phyloP scores from a whole-genome alignment of 2,113 vertebrate genomes.

The Vulpes ferrilata region DNA sequence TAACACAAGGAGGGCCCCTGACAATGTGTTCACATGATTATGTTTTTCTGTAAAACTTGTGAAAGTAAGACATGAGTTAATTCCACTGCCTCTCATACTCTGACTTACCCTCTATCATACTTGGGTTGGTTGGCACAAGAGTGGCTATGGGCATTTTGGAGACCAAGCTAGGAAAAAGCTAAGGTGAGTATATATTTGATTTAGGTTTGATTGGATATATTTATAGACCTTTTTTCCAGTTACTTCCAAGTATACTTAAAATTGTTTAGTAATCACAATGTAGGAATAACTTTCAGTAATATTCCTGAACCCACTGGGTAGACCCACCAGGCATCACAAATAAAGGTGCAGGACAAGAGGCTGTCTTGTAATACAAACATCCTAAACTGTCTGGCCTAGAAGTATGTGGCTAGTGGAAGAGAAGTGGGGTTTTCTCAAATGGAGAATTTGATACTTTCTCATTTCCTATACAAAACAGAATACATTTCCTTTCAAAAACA shows the following conservation, averaged over 20 bases:
- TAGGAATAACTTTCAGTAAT: not conserved
- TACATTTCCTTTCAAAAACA: not conserved
- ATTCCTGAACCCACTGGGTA: not conserved
- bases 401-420: not conserved
- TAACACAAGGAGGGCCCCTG: not conserved
- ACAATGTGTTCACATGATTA: not conserved
- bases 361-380: rapidly evolving
- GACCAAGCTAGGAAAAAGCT: not conserved
- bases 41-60: not conserved
- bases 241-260: not conserved
- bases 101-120: not conserved
- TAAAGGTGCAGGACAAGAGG: not conserved
- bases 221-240: not conserved
- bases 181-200: not conserved
- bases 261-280: not conserved
- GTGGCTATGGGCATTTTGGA: not conserved
- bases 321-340: rapidly evolving
- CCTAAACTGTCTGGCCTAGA: not conserved
- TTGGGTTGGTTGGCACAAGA: not conserved
- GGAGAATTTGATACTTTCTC: not conserved
- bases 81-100: not conserved
- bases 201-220: not conserved
- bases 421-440: not conserved
- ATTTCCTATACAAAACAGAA: not conserved
- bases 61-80: not conserved